Evolutionary conservation across 2,888 invertebrate species (phyloP), one percentile per base, ranked within the genome.

Genomic region (Eledona agricola): DNA sequence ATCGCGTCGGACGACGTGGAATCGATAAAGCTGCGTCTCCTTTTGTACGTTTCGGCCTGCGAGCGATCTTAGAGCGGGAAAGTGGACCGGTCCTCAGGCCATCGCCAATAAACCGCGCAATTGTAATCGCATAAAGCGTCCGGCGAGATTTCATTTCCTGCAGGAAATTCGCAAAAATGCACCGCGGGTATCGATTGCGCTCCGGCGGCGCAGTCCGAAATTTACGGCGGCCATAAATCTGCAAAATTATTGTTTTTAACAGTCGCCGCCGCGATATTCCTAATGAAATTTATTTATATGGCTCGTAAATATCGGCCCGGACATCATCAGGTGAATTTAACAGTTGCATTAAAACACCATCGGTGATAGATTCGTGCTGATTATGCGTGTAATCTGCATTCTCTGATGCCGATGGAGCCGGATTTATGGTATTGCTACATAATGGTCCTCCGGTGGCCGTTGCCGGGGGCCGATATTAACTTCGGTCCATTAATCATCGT

Each of bases 231-330:
- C 11, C 1, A 40, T 40, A 40, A 40, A 40, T 40, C 40, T 28
- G n/a, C 28, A 7, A 2, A 40, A 26, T 7, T 40, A 40, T 40
- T 40, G 28, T 40, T 40, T 40, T 40, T 38, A 38, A 25, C 37
- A 23, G 22, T 35, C 23, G 9, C 37, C 37, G 13, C 15, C 26
- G 9, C 12, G 29, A 40, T 40, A 40, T 40, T 40, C 29, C 28
- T 28, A 40, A 40, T 40, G 19, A 19, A 40, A 40, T 40, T 40
- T 40, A 28, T 40, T 40, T 28, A 40, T 28, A 40, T 28, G 17
- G 40, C 5, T 19, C 28, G 29, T 40, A 40, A 40, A 40, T 40
- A 16, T 28, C 17, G 16, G 3, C 3, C 15, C 5, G n/a, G 11
- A 17, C 40, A 40, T 17, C 19, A 40, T 40, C 40, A 40, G 40